These are phyloP conservation scores for western clawed frog (Xenopus tropicalis) DNA, from an alignment of 2,113 vertebrate genomes.

Conservation along the genomic window UCB_Xtro_10.0 CM004444.2:163212001-163212500, in stretches of 20 bases:
- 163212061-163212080: too few relatives aligned
- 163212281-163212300: background rate
- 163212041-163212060: too few relatives aligned
- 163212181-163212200: too few relatives aligned
- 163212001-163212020: too few relatives aligned
- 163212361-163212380: background rate
- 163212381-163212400: background rate
- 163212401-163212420: background rate
- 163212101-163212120: too few relatives aligned
- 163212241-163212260: background rate
- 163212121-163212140: too few relatives aligned
- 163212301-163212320: background rate
- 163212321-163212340: background rate
- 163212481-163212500: background rate
- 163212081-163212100: too few relatives aligned
- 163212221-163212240: too few relatives aligned
- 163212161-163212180: too few relatives aligned
- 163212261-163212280: background rate
- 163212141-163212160: too few relatives aligned
- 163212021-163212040: too few relatives aligned
- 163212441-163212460: constrained; percentile 5
- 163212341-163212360: background rate
- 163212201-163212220: too few relatives aligned
- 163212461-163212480: background rate
- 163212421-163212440: constrained; percentile 4